Evolutionary conservation across 2,113 vertebrate genomes (phyloP).

Genomic region (Camelus dromedarius): DNA sequence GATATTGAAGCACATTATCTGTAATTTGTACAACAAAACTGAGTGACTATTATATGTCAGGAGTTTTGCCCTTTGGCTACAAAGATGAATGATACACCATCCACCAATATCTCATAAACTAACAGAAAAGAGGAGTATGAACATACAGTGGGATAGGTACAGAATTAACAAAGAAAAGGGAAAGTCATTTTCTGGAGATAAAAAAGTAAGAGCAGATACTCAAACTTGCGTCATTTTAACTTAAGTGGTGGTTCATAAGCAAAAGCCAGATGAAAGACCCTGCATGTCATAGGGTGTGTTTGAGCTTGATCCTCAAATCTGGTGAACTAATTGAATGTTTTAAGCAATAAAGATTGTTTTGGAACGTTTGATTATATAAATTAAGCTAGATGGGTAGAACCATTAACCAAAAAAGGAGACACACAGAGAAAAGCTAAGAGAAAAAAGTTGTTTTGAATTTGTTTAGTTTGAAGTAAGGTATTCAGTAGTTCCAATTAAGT

Average conservation of each 20-base stretch:
- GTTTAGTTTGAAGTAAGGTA: background rate
- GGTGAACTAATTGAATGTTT: background rate
- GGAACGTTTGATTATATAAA: background rate
- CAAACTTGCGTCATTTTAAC: background rate
- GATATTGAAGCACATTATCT: background rate
- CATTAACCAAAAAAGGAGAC: background rate
- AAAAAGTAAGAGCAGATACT: background rate
- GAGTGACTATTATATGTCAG: background rate
- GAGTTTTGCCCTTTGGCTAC: background rate
- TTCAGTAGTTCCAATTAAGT: background rate
- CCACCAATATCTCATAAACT: background rate
- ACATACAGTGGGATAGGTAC: background rate
- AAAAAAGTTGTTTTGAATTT: slow-evolving; percentile 22
- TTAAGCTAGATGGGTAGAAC: background rate
- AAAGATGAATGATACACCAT: background rate
- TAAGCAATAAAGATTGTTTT: background rate
- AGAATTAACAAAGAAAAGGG: background rate
- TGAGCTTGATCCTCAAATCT: background rate
- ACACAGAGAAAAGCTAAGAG: background rate
- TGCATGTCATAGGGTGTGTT: background rate
- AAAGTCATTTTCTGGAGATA: background rate
- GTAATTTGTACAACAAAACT: background rate
- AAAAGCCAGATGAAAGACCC: background rate
- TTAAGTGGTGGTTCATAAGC: background rate
- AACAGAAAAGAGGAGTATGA: background rate